Base-by-base conservation (phyloP, 2,888 invertebrate genomes). In the Amphiduros pacificus region DNA sequence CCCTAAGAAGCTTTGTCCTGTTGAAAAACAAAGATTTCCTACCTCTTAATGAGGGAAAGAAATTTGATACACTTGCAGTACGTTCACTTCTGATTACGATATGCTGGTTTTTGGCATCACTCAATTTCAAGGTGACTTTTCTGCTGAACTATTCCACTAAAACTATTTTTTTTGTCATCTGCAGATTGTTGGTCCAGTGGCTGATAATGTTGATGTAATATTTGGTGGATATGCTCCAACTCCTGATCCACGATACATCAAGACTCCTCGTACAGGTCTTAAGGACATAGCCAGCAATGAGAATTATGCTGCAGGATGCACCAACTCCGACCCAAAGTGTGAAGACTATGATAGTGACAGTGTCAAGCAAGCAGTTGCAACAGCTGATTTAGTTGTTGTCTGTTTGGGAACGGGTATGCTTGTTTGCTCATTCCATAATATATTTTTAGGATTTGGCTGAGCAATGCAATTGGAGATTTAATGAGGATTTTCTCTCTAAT, bases 1-100 rank as follows among this genome's bases (percentile, higher is more conserved):
- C 78, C 27, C 68, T 70, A 63, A 74, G 73, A 62, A 69, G 74
- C n/a, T 74, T 77, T 63, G 77, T 77, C 2, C 60, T 78, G 58
- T 65, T 78, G 54, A 78, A 78, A 60, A 74, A 77, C 50, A 41
- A 69, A 22, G 48, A 48, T 2, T 20, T 64, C 1, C 61, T 68
- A 20, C 68, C 68, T n/a, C 48, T 77, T 14, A 62, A 61, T 26
- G 3, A 50, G 20, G 40, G 29, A 9, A 51, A 51, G 17, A 24
- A 6, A 22, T 51, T 26, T 24, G 26, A 9, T 3, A 51, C 20
- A 51, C 6, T 24, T 9, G 51, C 51, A 24, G 51, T 51, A 51
- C 4, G 51, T 51, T n/a, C n/a, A n/a, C n/a, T n/a, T n/a, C n/a
- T n/a, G n/a, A n/a, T n/a, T n/a, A n/a, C n/a, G n/a, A n/a, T n/a